phyloP scores from a whole-genome alignment of 2,888 invertebrate species.

The Caenorhabditis doughertyi region DNA sequence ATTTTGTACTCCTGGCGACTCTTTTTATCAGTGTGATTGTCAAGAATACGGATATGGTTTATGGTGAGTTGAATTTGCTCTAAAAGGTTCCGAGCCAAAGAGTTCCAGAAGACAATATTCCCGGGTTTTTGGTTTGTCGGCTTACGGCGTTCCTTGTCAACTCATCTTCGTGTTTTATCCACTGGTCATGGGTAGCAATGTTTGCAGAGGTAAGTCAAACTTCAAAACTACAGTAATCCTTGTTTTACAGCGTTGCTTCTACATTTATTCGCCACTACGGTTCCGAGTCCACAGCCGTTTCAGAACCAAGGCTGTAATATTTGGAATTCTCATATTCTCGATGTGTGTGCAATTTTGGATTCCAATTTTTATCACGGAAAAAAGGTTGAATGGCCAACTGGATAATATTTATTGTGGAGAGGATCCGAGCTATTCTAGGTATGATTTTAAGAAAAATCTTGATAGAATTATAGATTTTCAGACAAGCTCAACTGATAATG shows the following conservation, averaged over 20 bases:
- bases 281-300: background rate
- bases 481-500: constrained; percentile 52
- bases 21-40: constrained; percentile 49
- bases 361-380: constrained; percentile 65
- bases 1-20: constrained; percentile 58
- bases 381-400: constrained; percentile 29
- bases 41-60: constrained; percentile 42
- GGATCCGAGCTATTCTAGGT: constrained; percentile 48
- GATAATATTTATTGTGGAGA: constrained; percentile 66
- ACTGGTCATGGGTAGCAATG: constrained; percentile 73
- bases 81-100: background rate
- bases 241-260: constrained; percentile 37
- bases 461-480: constrained; percentile 37
- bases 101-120: constrained; percentile 62
- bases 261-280: constrained; percentile 49
- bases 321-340: constrained; percentile 58
- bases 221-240: background rate
- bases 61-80: constrained; percentile 38
- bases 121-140: constrained; percentile 68
- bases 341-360: constrained; percentile 67
- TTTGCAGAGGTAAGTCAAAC: constrained; percentile 57
- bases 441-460: background rate
- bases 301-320: constrained; percentile 7
- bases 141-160: constrained; percentile 66
- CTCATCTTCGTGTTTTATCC: constrained; percentile 69